These are phyloP conservation scores for Tetrax tetrax DNA, from an alignment of 2,113 vertebrate genomes.

Conservation along the genomic window DNA sequence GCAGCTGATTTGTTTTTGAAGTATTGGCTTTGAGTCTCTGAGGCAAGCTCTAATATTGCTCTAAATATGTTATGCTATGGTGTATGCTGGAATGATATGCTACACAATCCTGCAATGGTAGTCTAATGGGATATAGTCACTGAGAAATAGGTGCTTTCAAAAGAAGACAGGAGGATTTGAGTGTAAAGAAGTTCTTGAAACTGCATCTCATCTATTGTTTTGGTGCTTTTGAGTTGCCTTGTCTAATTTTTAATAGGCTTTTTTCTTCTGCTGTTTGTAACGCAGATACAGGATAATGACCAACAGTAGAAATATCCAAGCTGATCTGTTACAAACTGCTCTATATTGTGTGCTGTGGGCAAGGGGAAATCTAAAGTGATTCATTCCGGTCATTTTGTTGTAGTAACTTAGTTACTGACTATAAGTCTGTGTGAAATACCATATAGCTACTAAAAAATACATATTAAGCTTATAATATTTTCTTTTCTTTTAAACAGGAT, in stretches of 20 bases:
- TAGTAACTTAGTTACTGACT: background rate
- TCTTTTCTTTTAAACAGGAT: constrained; percentile 79
- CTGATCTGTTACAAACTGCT: background rate
- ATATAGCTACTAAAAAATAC: background rate
- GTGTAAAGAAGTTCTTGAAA: background rate
- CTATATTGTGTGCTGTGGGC: background rate
- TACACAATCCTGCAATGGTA: background rate
- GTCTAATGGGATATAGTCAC: background rate
- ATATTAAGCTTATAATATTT: background rate
- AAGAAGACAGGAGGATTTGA: background rate
- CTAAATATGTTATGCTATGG: background rate
- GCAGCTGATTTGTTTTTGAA: background rate
- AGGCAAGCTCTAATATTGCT: background rate
- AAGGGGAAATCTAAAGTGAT: background rate
- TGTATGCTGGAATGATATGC: background rate
- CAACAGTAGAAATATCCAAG: background rate
- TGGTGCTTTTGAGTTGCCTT: background rate
- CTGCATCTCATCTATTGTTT: background rate
- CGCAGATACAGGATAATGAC: background rate
- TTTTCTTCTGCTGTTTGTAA: background rate
- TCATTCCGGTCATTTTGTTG: background rate
- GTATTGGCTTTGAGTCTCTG: background rate
- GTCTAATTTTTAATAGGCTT: background rate
- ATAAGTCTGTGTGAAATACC: background rate
- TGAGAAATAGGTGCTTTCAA: background rate